Conservation (phyloP, 2,797 vertebrate species). For the Taeniopygia guttata region DNA sequence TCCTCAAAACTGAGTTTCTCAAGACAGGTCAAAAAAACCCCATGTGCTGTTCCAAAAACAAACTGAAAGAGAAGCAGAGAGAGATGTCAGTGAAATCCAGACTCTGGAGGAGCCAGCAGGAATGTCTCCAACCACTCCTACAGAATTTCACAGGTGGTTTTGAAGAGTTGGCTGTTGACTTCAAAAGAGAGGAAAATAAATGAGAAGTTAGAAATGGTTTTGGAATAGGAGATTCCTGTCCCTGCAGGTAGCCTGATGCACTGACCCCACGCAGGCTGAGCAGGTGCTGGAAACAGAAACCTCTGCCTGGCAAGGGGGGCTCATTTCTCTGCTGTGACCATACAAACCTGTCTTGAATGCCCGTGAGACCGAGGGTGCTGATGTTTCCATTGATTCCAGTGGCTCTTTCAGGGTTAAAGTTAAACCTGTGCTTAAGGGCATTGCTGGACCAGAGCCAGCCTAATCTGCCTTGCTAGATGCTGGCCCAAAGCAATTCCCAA, state of each 20-base stretch:
- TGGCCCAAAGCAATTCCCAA: background rate
- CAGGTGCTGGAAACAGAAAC: background rate
- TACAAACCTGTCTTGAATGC: background rate
- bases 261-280: background rate
- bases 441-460: background rate
- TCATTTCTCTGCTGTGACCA: background rate
- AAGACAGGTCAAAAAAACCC: background rate
- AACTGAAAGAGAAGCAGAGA: background rate
- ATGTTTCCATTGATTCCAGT: background rate
- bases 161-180: background rate
- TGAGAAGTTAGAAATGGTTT: background rate
- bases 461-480: background rate
- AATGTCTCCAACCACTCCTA: background rate
- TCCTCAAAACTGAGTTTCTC: background rate
- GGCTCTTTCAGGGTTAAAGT: background rate
- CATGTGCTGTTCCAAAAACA: background rate
- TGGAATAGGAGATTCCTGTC: background rate
- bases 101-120: background rate
- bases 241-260: background rate
- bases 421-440: background rate
- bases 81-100: background rate
- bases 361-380: background rate
- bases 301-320: background rate
- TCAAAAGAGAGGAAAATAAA: conserved; percentile 21
- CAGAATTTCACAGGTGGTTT: background rate